Conservation (phyloP, 2,888 invertebrate species). For the Patella depressa region DNA sequence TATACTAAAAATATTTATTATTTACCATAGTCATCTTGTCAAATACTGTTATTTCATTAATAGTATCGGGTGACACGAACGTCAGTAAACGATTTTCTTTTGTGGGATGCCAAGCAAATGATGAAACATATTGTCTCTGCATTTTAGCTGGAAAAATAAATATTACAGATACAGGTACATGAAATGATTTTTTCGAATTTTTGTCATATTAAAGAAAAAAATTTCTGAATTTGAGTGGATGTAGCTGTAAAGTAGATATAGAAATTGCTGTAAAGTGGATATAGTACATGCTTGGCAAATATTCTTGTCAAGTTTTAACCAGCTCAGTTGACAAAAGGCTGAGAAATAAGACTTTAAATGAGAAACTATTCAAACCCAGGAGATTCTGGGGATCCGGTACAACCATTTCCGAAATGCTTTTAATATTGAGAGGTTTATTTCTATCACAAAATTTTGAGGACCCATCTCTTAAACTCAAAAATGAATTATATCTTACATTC, state of each 20-base stretch:
- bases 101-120: conserved; percentile 90
- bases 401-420: no score
- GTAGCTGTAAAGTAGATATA: no score
- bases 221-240: no score
- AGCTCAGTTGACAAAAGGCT: background rate
- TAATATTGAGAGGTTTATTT: no score
- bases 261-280: no score
- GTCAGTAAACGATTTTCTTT: conserved; percentile 85
- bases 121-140: conserved; percentile 74
- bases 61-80: conserved; percentile 76
- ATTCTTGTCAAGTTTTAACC: background rate
- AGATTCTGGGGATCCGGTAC: no score
- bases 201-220: background rate
- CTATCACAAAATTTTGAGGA: no score
- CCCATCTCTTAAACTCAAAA: no score
- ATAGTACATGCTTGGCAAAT: background rate
- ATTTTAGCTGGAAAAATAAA: conserved; percentile 45
- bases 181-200: background rate
- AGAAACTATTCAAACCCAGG: no score
- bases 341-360: background rate
- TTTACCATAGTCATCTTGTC: conserved; percentile 82
- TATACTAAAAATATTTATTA: background rate
- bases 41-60: conserved; percentile 83
- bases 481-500: conserved; percentile 52
- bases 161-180: background rate